Base-by-base conservation (phyloP, 2,888 invertebrate genomes). In the Sminthurinus aureus region DNA sequence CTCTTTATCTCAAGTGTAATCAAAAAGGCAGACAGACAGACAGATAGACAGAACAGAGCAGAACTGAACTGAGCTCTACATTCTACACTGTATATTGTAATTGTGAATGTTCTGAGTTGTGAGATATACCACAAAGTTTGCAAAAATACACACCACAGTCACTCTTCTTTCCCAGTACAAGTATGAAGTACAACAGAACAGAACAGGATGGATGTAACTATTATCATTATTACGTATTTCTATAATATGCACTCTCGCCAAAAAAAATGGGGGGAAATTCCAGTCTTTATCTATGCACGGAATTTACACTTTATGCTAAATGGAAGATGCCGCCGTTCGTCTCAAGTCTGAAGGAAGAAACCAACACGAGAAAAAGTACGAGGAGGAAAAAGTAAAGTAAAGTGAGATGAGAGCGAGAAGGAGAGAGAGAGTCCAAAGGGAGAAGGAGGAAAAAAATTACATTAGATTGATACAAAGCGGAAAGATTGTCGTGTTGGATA, bases 401-500 rank as follows among this genome's bases (percentile, higher is more conserved):
- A 38, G 38, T 38, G n/a, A 64, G 64, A 64, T 18, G 64, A n/a
- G 64, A 58, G 15, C 15, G 15, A 15, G 15, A 58, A 58, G 58
- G 15, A 58, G 58, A 58, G 58, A n/a, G 9, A 15, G 58, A n/a
- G 67, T 22, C 67, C 20, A n/a, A 67, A 67, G 67, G 20, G n/a
- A 67, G 67, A 67, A 67, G 20, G 67, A 18, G 22, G n/a, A 20
- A 22, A 71, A 71, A 71, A 71, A 13, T 26, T 26, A 26, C 24
- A 26, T 22, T 26, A 26, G 6, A 26, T 22, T 26, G 22, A 20
- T 71, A 24, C 26, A 24, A 71, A 24, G 71, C 71, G 71, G 71
- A 71, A 71, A 71, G 71, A 71, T 71, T 71, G 71, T 26, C 71
- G 4, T 26, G 22, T 24, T 9, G 71, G 71, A 71, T 71, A 71